Evolutionary conservation across 2,888 invertebrate species (phyloP), one percentile per base, ranked within the genome.

Genomic region (Diadromus collaris): DNA sequence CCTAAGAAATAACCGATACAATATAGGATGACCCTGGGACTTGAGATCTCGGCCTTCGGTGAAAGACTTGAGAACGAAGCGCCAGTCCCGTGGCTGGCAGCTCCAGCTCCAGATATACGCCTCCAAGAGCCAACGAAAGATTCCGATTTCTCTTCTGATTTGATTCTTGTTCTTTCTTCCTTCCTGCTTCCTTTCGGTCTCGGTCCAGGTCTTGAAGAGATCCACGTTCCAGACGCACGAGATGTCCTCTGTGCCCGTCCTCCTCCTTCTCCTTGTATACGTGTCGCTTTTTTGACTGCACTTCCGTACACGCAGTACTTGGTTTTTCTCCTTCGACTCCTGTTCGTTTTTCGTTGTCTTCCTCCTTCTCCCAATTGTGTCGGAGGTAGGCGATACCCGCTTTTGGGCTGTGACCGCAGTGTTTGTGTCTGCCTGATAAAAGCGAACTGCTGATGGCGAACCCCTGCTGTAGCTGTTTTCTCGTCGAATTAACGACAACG

Each of bases 1-100:
- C 63, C 51, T 69, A 63, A 38, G 65, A 63, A 70, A 65, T 60
- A 70, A 61, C 46, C 61, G 72, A n/a, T 34, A 63, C 13, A 10
- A 44, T 29, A 56, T 51, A 19, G 38, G 13, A 21, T 7, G 44
- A 41, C 61, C 67, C 56, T 56, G 78, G 54, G 27, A 21, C 38
- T 61, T 48, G 75, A 48, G 75, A 75, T 74, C 24, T 61, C 81
- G 72, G 38, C 21, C 19, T n/a, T 64, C 72, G 29, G 56, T 38
- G 63, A 51, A 27, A 58, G 7, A 48, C 21, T 76, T 70, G 77
- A 32, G 10, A 54, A 58, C 80, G 69, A 77, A 71, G 72, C 64
- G 80, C 77, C 69, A 51, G 80, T 71, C 64, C 75, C 82, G 82
- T 81, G 84, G 83, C 81, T 84, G 85, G 85, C 84, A 85, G 82